Evolutionary conservation across 2,797 vertebrate species (phyloP).

Genomic region (Sorex maritimensis): DNA sequence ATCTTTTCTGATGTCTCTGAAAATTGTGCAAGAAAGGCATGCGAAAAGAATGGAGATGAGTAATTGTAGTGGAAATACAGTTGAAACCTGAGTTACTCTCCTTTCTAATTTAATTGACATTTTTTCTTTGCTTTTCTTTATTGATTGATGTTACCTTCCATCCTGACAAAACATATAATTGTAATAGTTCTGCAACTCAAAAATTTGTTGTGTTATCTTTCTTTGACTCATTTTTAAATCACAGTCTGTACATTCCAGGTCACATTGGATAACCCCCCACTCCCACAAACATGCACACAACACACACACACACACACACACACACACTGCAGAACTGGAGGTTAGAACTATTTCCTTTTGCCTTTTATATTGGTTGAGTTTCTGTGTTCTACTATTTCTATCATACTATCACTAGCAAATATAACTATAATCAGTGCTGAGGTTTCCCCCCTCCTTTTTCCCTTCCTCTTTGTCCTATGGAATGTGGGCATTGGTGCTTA

Average conservation of each 20-base stretch:
- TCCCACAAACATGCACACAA: too few relatives aligned
- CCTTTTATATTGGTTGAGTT: too few relatives aligned
- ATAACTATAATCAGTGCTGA: background rate
- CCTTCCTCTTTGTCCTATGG: background rate
- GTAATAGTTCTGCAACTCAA: background rate
- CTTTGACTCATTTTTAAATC: slow-evolving; percentile 12
- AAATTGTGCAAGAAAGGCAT: background rate
- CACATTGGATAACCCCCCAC: background rate
- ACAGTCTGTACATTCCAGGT: background rate
- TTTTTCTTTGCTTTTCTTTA: background rate
- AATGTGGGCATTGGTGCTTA: slow-evolving; percentile 31
- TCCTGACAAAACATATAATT: background rate
- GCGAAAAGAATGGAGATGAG: background rate
- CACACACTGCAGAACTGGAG: too few relatives aligned
- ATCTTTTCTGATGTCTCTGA: background rate
- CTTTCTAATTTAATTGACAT: background rate
- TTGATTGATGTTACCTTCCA: background rate
- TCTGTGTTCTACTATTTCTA: background rate
- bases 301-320: too few relatives aligned
- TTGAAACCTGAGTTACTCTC: background rate
- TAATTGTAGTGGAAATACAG: background rate
- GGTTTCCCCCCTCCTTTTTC: background rate
- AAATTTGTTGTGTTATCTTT: background rate
- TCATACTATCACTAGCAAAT: background rate
- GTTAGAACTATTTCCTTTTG: too few relatives aligned